A percentile compares a stretch with the other conserved stretches of the same genome.
Evolutionary conservation across 1,140 invertebrate genomes (phyloP).

Genomic region (Drosophila auraria): DNA sequence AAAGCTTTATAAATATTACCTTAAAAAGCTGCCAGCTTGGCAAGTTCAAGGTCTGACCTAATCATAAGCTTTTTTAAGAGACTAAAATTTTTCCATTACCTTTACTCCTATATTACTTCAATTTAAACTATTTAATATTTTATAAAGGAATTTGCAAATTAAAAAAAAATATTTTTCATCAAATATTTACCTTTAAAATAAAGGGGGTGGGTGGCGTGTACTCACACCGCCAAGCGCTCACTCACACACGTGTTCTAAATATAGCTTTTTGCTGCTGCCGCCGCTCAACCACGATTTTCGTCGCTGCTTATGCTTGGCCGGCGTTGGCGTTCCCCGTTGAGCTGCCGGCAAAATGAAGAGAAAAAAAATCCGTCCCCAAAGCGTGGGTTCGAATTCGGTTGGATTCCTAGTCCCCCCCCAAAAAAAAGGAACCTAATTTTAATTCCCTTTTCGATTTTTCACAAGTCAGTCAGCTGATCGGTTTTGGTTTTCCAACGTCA

Average conservation of each 20-base stretch:
- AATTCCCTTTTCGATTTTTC: constrained; percentile 28
- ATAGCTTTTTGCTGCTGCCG: constrained; percentile 41
- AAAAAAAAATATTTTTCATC: not conserved
- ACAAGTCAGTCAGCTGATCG: constrained; percentile 83
- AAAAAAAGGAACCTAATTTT: too few species aligned
- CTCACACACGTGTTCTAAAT: constrained; percentile 45
- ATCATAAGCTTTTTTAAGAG: constrained; percentile 23
- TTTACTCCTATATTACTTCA: not conserved
- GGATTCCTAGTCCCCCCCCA: not conserved
- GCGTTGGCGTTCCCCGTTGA: constrained; percentile 55
- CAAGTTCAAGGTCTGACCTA: constrained; percentile 39
- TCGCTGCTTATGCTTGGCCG: constrained; percentile 18
- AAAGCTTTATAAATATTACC: not conserved
- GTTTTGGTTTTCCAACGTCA: constrained; percentile 55
- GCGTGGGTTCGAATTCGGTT: constrained; percentile 43
- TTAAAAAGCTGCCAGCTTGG: constrained; percentile 23
- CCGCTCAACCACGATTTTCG: constrained; percentile 39
- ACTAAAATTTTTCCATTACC: constrained; percentile 1
- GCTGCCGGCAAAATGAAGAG: constrained; percentile 18
- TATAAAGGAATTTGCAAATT: not conserved
- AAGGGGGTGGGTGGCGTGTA: not conserved
- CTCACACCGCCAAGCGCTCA: constrained; percentile 1
- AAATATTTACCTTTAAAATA: not conserved
- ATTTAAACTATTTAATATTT: not conserved
- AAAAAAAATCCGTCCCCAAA: constrained; percentile 4